Evolutionary conservation across 1,140 invertebrate species (phyloP).

Genomic region (Eubasilissa regina): DNA sequence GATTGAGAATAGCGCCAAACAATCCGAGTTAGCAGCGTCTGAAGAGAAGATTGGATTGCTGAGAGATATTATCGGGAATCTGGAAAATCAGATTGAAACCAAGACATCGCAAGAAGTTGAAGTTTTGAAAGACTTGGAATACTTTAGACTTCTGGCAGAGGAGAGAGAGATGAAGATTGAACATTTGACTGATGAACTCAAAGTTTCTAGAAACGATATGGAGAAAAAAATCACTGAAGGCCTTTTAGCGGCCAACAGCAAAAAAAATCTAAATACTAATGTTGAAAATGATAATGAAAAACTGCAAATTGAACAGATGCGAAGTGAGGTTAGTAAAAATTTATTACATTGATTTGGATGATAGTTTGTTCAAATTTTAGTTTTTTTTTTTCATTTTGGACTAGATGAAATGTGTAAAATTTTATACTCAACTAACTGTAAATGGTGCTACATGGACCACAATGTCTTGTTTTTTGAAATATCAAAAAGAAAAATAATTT

Average conservation of each 20-base stretch:
- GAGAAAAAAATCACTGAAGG: conserved; percentile 62
- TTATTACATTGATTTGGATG: too few species aligned
- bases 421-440: too few species aligned
- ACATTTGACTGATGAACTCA: conserved; percentile 64
- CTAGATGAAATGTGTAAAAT: too few species aligned
- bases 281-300: conserved; percentile 52
- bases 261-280: conserved; percentile 30
- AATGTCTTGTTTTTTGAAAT: too few species aligned
- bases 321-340: conserved; percentile 38
- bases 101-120: conserved; percentile 73
- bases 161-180: conserved; percentile 68
- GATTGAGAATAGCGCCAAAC: conserved; percentile 73
- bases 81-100: conserved; percentile 80
- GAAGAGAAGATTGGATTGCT: conserved; percentile 81
- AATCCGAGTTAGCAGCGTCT: conserved; percentile 79
- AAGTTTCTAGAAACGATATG: conserved; percentile 64
- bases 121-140: conserved; percentile 65
- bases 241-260: conserved; percentile 59
- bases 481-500: too few species aligned
- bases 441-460: too few species aligned
- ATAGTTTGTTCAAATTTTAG: too few species aligned
- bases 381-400: too few species aligned
- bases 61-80: conserved; percentile 82
- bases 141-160: conserved; percentile 66
- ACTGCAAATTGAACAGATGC: conserved; percentile 56